These are phyloP conservation scores for Eriocheir sinensis DNA, from an alignment of 1,140 invertebrate genomes.

Conservation along the genomic window DNA sequence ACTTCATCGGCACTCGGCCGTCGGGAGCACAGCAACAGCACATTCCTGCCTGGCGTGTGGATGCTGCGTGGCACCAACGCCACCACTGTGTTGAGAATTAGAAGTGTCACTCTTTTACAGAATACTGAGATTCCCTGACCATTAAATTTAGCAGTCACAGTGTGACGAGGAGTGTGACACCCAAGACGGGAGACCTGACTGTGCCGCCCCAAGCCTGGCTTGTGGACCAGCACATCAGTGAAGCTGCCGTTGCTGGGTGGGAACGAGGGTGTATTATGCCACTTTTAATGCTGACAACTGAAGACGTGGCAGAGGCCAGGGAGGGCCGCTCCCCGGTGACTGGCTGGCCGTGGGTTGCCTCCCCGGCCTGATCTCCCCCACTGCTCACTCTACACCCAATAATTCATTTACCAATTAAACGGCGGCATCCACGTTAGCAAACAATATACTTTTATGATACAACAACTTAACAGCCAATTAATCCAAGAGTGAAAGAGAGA, in stretches of 20 bases:
- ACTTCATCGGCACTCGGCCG: neutral
- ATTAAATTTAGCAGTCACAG: neutral
- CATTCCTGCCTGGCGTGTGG: no score
- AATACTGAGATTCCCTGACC: neutral
- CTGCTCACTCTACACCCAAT: neutral
- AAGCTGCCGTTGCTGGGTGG: constrained; percentile 19
- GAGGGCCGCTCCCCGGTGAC: neutral
- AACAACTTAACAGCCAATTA: constrained; percentile 49
- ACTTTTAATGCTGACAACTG: neutral
- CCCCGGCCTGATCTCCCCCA: neutral
- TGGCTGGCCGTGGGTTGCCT: neutral
- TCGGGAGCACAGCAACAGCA: neutral
- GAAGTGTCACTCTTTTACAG: neutral
- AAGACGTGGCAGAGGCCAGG: neutral
- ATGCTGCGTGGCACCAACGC: neutral
- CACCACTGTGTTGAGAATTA: neutral
- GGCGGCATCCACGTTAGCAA: neutral
- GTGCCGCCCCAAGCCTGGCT: neutral
- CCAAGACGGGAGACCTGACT: neutral
- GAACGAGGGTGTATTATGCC: constrained; percentile 5
- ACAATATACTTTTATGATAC: constrained; percentile 54
- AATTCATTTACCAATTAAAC: constrained; percentile 10
- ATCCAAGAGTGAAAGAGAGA: neutral
- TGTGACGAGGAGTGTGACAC: neutral
- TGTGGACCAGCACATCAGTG: neutral